Evolutionary conservation across 35 echinoderm and acorn worm genomes (phyloP), one percentile per base, ranked within the genome.

Genomic region (Patiria miniata): DNA sequence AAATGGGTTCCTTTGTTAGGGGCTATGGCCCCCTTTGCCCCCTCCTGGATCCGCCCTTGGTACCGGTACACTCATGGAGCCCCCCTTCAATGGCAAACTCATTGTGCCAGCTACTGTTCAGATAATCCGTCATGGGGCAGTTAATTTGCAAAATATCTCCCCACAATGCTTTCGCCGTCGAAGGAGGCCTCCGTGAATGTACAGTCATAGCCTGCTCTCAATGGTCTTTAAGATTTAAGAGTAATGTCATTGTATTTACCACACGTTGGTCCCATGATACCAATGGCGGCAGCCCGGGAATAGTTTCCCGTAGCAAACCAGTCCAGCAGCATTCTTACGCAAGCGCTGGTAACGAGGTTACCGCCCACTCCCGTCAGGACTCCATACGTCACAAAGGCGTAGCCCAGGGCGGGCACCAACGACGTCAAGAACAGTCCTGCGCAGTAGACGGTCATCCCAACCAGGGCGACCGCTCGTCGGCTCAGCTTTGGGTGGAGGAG

Each of bases 391-490:
- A 80, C 18, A 38, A 19, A 80, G 29, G 39, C 39, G 42, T 39
- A 51, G 21, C 42, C 37, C 12, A 80, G 39, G 29, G 29, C 42
- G 12, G 78, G 29, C 37, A 80, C 42, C 18, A 80, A 51, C 39
- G 78, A 80, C 42, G 78, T 80, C 42, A 38, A 19, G 39, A 80
- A 80, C 37, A 39, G 42, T 17, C 78, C 78, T 42, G 78, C 39
- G 37, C 37, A 39, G 37, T 19, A 19, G 37, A 39, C 14, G 29
- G 39, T 23, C 14, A 80, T 28, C 8, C 78, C 78, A n/a, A 23
- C 17, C n/a, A 51, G 37, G 37, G 26, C 37, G 37, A 80, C 23
- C 3, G 26, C 37, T 39, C 78, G 32, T 37, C 42, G 10, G 37
- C 78, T 80, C 0, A 80, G 39, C 42, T 19, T 80, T 39, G 2